phyloP scores from a whole-genome alignment of 2,113 vertebrate genomes.

The Serinus canaria region DNA sequence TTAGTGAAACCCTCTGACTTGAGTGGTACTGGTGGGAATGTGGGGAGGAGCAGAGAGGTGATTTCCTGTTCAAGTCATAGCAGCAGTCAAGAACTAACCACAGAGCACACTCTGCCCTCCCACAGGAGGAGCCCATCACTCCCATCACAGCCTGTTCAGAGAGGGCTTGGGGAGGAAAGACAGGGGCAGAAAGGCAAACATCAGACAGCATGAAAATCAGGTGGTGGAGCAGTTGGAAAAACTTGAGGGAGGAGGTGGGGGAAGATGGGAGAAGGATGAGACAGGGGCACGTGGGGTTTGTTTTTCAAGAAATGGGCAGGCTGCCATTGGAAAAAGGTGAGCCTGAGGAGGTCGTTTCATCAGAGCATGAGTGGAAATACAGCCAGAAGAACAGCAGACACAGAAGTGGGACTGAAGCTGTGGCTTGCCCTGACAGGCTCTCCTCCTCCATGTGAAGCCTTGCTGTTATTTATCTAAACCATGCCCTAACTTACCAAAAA shows the following conservation, averaged over 20 bases:
- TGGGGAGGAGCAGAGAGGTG: background rate
- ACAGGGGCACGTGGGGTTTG: background rate
- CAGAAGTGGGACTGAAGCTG: background rate
- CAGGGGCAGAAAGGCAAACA: background rate
- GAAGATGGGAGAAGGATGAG: background rate
- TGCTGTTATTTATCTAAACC: background rate
- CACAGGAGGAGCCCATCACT: background rate
- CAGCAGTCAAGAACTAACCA: background rate
- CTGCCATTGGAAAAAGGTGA: background rate
- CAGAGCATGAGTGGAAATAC: background rate
- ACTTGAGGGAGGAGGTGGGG: background rate
- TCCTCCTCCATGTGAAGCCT: background rate
- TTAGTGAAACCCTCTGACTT: background rate
- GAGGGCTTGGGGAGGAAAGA: background rate
- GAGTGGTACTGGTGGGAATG: background rate
- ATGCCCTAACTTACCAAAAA: background rate
- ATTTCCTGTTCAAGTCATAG: constrained; percentile 37
- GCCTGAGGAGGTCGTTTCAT: background rate
- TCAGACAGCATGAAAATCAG: background rate
- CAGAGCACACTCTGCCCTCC: background rate
- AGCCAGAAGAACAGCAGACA: background rate
- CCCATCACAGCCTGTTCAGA: background rate
- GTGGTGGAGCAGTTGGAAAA: background rate
- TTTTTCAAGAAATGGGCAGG: background rate
- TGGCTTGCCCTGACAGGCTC: background rate